Evolutionary conservation across 2,113 vertebrate species (phyloP).

Genomic region (Sarotherodon lohbergeri): DNA sequence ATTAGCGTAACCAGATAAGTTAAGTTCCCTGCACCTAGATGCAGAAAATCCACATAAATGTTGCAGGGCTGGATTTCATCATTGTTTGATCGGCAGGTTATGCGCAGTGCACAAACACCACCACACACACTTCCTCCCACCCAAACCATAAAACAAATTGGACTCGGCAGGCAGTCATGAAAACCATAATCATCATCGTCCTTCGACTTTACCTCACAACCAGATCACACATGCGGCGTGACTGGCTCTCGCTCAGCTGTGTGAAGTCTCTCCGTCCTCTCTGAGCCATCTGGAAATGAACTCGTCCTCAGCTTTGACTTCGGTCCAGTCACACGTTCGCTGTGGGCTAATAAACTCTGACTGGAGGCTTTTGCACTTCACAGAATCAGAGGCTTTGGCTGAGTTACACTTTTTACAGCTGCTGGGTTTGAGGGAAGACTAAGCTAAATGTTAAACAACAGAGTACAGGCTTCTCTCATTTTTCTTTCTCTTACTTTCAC

Average conservation of each 20-base stretch:
- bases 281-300: conserved; percentile 50
- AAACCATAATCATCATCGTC: background rate
- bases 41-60: background rate
- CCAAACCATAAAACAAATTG: background rate
- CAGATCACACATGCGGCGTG: background rate
- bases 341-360: conserved; percentile 39
- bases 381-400: conserved; percentile 18
- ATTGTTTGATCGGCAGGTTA: background rate
- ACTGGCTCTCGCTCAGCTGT: background rate
- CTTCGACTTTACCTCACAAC: background rate
- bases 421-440: background rate
- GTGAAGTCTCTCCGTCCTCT: conserved; percentile 11
- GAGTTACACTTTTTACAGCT: background rate
- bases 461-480: background rate
- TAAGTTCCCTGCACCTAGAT: background rate
- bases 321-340: background rate
- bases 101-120: background rate
- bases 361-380: conserved; percentile 36
- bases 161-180: background rate
- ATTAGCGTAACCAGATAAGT: background rate
- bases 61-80: background rate
- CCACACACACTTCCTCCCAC: background rate
- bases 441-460: conserved; percentile 1
- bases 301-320: conserved; percentile 17
- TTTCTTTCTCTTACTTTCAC: background rate